Percentiles rank a stretch among this genome's conserved stretches.
phyloP scores from a whole-genome alignment of 2,888 invertebrate species.

The Apomyelois bistriatella region DNA sequence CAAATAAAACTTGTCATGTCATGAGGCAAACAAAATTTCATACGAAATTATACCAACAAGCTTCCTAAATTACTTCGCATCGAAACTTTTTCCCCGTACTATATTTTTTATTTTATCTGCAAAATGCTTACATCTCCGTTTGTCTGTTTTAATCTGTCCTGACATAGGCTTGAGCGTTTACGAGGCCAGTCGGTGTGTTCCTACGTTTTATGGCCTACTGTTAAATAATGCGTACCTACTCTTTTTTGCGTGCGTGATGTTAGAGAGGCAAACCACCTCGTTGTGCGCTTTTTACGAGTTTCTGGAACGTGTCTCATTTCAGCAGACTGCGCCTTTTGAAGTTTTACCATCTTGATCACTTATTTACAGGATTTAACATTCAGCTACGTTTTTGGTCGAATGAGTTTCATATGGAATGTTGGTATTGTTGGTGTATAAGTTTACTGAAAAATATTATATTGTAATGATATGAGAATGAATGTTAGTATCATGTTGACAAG shows the following conservation, averaged over 20 bases:
- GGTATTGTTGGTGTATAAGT: neutral
- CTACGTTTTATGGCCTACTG: conserved; percentile 54
- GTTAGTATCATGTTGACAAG: no score
- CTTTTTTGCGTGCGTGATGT: conserved; percentile 45
- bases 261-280: conserved; percentile 46
- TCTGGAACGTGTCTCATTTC: conserved; percentile 53
- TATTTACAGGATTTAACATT: conserved; percentile 1
- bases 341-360: conserved; percentile 12
- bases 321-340: conserved; percentile 31
- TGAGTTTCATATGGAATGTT: neutral
- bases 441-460: no score
- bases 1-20: no score
- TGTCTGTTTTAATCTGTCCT: conserved; percentile 49
- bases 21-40: no score
- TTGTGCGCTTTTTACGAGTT: conserved; percentile 59
- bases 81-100: neutral
- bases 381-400: neutral
- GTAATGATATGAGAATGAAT: no score
- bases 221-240: conserved; percentile 58
- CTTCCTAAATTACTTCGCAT: neutral
- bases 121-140: conserved; percentile 18
- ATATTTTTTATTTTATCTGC: neutral
- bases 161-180: conserved; percentile 48
- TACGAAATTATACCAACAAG: neutral
- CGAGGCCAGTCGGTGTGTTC: conserved; percentile 47